A percentile compares a stretch with the other conserved stretches of the same genome.
Evolutionary conservation across 2,888 invertebrate genomes (phyloP).

Genomic region (Opisthograptis luteolata): DNA sequence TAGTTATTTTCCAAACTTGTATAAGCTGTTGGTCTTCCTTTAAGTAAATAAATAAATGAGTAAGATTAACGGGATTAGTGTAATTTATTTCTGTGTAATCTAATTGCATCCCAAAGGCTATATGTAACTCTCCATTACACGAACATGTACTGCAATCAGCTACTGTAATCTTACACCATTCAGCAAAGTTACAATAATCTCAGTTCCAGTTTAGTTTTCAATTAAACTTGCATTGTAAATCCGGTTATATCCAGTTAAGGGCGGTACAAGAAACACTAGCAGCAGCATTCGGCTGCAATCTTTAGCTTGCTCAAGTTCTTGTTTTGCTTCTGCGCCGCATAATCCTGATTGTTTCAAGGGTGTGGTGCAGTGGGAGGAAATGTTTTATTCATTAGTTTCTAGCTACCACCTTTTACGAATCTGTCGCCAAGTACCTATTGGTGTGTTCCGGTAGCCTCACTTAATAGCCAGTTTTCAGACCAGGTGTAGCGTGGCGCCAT

Average conservation of each 20-base stretch:
- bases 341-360: slow-evolving; percentile 12
- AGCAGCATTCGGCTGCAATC: slow-evolving; percentile 14
- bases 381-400: background rate
- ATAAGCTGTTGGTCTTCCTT: no score
- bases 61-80: no score
- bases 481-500: no score
- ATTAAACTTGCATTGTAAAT: slow-evolving; percentile 26
- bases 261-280: background rate
- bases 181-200: slow-evolving; percentile 5
- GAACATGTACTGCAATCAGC: slow-evolving; percentile 8
- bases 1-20: no score
- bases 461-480: no score
- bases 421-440: no score
- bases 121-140: background rate
- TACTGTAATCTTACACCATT: slow-evolving; percentile 12
- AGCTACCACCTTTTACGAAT: no score
- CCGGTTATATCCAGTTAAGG: slow-evolving; percentile 13
- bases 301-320: slow-evolving; percentile 17
- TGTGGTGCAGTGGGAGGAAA: background rate
- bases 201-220: slow-evolving; percentile 14
- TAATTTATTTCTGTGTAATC: no score
- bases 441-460: no score
- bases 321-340: slow-evolving; percentile 11
- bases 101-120: background rate
- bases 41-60: no score